Conservation (phyloP, 2,113 vertebrate genomes). For the Rhinolophus sinicus region DNA sequence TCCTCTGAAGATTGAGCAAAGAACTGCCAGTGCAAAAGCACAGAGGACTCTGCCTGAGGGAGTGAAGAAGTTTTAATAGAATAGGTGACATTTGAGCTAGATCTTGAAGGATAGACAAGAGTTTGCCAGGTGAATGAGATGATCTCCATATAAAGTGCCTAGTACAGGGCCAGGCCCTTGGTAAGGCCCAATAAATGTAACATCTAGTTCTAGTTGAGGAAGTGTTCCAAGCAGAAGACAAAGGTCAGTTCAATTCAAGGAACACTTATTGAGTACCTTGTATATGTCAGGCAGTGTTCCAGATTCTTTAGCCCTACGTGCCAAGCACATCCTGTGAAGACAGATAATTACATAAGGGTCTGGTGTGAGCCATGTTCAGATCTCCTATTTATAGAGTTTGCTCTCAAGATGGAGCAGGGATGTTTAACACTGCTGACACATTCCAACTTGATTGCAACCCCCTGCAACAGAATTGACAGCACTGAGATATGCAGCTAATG, state of each 20-base stretch:
- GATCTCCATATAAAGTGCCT: constrained; percentile 74
- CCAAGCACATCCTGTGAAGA: constrained; percentile 74
- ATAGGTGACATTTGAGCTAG: constrained; percentile 76
- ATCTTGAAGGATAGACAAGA: constrained; percentile 71
- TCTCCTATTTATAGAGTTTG: constrained; percentile 75
- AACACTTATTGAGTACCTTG: constrained; percentile 63
- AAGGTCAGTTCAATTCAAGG: constrained; percentile 56
- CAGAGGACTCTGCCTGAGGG: constrained; percentile 28
- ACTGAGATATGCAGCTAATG: background rate
- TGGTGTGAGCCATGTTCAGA: constrained; percentile 59
- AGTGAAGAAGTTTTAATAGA: constrained; percentile 65
- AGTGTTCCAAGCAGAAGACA: constrained; percentile 57
- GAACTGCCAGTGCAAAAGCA: constrained; percentile 60
- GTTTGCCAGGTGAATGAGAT: constrained; percentile 71
- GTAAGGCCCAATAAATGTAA: constrained; percentile 60
- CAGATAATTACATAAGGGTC: constrained; percentile 71
- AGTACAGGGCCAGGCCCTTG: constrained; percentile 50
- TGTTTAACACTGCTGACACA: constrained; percentile 70
- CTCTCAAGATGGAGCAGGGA: constrained; percentile 54
- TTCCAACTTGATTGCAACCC: constrained; percentile 22
- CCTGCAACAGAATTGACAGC: background rate
- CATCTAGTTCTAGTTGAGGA: constrained; percentile 50
- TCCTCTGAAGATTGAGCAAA: constrained; percentile 61
- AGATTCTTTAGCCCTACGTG: constrained; percentile 40
- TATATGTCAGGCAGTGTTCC: constrained; percentile 44